Conservation (phyloP, 2,888 invertebrate genomes). For the Caenorhabditis sp. region DNA sequence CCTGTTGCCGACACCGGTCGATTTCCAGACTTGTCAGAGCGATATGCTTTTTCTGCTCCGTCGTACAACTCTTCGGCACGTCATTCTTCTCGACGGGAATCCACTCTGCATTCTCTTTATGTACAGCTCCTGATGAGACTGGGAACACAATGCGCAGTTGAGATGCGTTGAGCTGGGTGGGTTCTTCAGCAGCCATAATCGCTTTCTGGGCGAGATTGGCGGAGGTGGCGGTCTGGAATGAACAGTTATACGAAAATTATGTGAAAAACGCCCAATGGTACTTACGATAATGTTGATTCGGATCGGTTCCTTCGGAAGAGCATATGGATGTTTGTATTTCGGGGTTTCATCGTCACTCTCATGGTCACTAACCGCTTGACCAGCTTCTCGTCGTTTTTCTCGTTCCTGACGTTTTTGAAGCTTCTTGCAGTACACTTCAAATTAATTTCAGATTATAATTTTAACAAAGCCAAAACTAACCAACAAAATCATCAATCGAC, state of each 20-base stretch:
- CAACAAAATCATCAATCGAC: constrained; percentile 67
- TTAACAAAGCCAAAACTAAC: too few relatives aligned
- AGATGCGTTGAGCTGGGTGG: constrained; percentile 45
- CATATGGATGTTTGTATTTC: constrained; percentile 63
- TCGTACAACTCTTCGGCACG: constrained; percentile 65
- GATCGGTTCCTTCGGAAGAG: constrained; percentile 64
- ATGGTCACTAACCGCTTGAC: constrained; percentile 65
- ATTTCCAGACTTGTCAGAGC: constrained; percentile 69
- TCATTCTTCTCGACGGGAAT: constrained; percentile 64
- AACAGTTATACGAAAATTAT: not conserved
- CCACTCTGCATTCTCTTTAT: constrained; percentile 70
- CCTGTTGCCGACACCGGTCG: constrained; percentile 56
- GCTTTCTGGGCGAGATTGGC: constrained; percentile 53
- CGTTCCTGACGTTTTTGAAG: constrained; percentile 67
- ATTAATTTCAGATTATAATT: too few relatives aligned
- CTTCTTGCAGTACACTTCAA: constrained; percentile 65
- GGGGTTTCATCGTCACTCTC: constrained; percentile 64
- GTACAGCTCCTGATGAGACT: constrained; percentile 76
- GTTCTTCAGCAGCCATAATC: constrained; percentile 34
- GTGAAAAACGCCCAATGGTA: not conserved
- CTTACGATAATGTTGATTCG: constrained; percentile 69
- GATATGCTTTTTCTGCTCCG: constrained; percentile 68
- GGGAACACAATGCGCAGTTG: constrained; percentile 73
- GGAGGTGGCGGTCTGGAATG: constrained; percentile 37
- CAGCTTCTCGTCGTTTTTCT: constrained; percentile 59